phyloP scores from a whole-genome alignment of 2,888 invertebrate species.

The Fabriciana adippe region DNA sequence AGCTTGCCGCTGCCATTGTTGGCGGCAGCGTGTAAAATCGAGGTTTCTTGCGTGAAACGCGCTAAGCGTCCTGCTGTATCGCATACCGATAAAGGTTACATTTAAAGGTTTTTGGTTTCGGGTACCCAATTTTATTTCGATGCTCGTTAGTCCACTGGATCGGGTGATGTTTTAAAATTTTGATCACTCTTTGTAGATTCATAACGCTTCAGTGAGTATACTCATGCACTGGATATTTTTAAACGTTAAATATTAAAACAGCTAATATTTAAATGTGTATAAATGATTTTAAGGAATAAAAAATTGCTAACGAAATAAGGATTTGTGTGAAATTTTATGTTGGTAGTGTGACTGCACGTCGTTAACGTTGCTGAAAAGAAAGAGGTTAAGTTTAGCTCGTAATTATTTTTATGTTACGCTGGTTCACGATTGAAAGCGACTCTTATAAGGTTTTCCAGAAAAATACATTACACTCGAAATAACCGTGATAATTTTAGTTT shows the following conservation, averaged over 20 bases:
- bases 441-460: conserved; percentile 8
- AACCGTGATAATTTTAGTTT: conserved; percentile 1
- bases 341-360: conserved; percentile 15
- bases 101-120: conserved; percentile 47
- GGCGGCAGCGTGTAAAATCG: conserved; percentile 59
- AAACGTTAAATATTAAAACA: background rate
- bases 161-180: conserved; percentile 38
- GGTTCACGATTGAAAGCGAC: conserved; percentile 8
- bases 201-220: conserved; percentile 7
- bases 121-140: conserved; percentile 62
- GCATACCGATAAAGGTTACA: conserved; percentile 48
- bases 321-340: conserved; percentile 18
- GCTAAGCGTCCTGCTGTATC: conserved; percentile 47
- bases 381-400: conserved; percentile 12
- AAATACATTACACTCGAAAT: background rate
- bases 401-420: background rate
- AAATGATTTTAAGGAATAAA: conserved; percentile 2
- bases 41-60: conserved; percentile 60
- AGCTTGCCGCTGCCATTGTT: conserved; percentile 70
- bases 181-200: conserved; percentile 32
- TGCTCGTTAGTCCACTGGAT: conserved; percentile 56
- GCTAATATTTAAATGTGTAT: background rate
- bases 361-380: conserved; percentile 10
- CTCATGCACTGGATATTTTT: background rate
- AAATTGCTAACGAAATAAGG: background rate